Conservation (phyloP, 2,888 invertebrate species). For the Drosophila mimica region DNA sequence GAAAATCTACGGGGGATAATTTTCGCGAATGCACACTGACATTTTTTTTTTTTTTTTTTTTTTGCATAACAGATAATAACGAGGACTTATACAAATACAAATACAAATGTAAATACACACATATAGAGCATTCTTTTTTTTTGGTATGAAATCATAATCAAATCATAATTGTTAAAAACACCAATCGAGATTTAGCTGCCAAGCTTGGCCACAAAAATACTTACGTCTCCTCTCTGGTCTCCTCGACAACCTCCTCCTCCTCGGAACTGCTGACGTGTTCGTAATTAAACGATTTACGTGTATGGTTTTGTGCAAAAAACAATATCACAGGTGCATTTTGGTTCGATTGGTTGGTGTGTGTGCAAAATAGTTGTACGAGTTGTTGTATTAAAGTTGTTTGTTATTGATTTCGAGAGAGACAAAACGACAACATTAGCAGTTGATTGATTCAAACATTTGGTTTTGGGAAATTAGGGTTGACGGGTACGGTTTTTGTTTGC, state of each 20-base stretch:
- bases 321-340: constrained; percentile 56
- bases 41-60: constrained; percentile 13
- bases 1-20: constrained; percentile 26
- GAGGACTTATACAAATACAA: constrained; percentile 49
- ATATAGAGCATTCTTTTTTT: constrained; percentile 50
- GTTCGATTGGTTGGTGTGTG: constrained; percentile 40
- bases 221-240: constrained; percentile 85
- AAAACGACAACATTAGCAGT: constrained; percentile 73
- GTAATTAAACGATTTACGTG: constrained; percentile 71
- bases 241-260: constrained; percentile 85
- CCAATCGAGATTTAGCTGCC: constrained; percentile 66
- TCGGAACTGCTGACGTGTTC: constrained; percentile 83
- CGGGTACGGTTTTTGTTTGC: constrained; percentile 26
- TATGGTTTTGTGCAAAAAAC: constrained; percentile 62
- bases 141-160: constrained; percentile 36
- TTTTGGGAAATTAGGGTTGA: constrained; percentile 14
- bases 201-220: constrained; percentile 74
- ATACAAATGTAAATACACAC: constrained; percentile 47
- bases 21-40: constrained; percentile 55
- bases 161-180: constrained; percentile 57
- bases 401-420: constrained; percentile 63
- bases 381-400: constrained; percentile 50
- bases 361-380: constrained; percentile 45
- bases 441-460: constrained; percentile 52
- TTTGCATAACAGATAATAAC: constrained; percentile 48